Base-by-base conservation (phyloP, 2,888 invertebrate genomes). In the Anthophora plumipes region DNA sequence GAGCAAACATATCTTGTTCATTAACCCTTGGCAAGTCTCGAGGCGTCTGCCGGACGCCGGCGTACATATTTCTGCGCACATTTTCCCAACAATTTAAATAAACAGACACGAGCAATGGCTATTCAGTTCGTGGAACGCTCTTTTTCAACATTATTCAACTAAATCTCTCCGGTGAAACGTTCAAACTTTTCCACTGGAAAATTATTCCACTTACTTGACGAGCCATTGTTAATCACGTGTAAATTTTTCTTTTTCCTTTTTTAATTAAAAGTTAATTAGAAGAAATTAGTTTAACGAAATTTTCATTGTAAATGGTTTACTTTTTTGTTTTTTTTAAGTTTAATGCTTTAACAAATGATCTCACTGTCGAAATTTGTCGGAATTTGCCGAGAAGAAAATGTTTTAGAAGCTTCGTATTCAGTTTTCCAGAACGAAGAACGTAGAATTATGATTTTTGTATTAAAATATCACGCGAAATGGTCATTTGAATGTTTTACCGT, bases 41-140 rank as follows among this genome's bases (percentile, higher is more conserved):
- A 31, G 46, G 37, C 66, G 73, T 63, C 63, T 54, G 14, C 41
- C 52, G 67, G 37, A 48, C 74, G 74, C 64, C 68, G 0, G 25
- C n/a, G 11, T 25, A 41, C 68, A 0, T 37, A 20, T 39, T 66
- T 52, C 22, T 52, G 37, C 64, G 39, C 20, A 39, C 39, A 52
- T 66, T 66, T 66, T 22, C 50, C n/a, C 14, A n/a, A 63, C 25
- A 63, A 63, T 67, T 39, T 41, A 67, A 68, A 55, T 57, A 55
- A 31, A 54, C 67, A 20, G 1, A 17, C 7, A 41, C 0, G 12
- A n/a, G 17, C 39, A 31, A 25, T 5, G 31, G 39, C 3, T 20
- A 22, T 14, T 37, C 37, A 20, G 20, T 41, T 20, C 43, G n/a
- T 11, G n/a, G 14, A 48, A 64, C 20, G 14, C 22, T 50, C 12